Evolutionary conservation across 2,797 vertebrate genomes (phyloP), one percentile per base, ranked within the genome.

Genomic region (Cirrhinus mrigala): DNA sequence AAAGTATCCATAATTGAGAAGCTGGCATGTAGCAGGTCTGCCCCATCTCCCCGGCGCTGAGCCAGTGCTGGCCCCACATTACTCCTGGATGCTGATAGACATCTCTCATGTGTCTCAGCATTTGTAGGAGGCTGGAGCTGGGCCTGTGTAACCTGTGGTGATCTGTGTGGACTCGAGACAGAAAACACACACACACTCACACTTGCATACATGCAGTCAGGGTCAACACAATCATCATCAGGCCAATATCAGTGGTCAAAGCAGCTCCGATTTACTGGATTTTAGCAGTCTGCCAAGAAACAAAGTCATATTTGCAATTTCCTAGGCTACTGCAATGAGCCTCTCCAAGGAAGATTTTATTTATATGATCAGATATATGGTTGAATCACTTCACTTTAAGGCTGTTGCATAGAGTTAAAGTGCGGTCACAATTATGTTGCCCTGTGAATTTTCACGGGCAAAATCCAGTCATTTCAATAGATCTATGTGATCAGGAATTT

Each of bases 1-100:
- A 52, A 77, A 58, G 84, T 56, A 71, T 81, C 64, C 79, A 86
- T 86, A 64, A 82, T 84, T 83, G 77, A 82, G 64, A 40, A 62
- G 73, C 64, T 83, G 54, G 74, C 78, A 70, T 75, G 52, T 50
- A 77, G 62, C 52, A 16, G 37, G 56, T 80, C 29, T 80, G 24
- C 50, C 50, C 75, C 81, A 79, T 84, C 48, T 83, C 48, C 16
- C n/a, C 4, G 37, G 50, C 14, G 0, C 66, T 73, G 56, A 83
- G 79, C 71, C 68, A 79, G 60, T 46, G 68, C 37, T 68, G 77
- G 73, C 50, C 60, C 29, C 40, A 0, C n/a, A 11, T 60, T 70
- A 48, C 40, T 62, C 40, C 69, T 27, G 60, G 44, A 24, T 73
- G 12, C 33, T 70, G 50, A 56, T 78, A 70, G 40, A 69, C 64